Evolutionary conservation across 2,888 invertebrate genomes (phyloP), one percentile per base, ranked within the genome.

Genomic region (Amphipoea oculea): DNA sequence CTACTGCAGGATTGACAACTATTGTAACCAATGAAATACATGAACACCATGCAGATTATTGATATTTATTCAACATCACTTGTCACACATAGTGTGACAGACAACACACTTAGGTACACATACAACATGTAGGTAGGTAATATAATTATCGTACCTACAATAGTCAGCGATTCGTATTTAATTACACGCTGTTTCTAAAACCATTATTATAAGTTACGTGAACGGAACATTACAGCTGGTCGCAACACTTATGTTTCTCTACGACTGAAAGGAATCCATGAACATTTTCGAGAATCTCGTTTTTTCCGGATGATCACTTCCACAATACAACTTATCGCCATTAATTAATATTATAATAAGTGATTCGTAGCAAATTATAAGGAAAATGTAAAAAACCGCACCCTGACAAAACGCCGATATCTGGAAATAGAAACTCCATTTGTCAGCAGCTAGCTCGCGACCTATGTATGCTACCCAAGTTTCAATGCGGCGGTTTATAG

Each of bases 381-480:
- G 88, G 87, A 91, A 91, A 92, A 93, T 90, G 86, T 88, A 91
- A 93, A 94, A 94, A 96, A 95, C 96, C 96, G 95, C 96, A 96
- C 96, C 96, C 96, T 92, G 94, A 95, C 93, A 94, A 95, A 95
- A 95, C 93, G 95, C 95, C 95, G 95, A 96, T 96, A 95, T 95
- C 96, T 96, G 95, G 96, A 96, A 96, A 96, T 96, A 96, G 96
- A 96, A 95, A 96, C 96, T 96, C 96, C 96, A 96, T 96, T 97
- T 96, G 96, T 96, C 96, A 96, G 96, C 92, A 95, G 93, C 93
- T 95, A 95, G 94, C 95, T 94, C 92, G 93, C 95, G 94, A 95
- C 94, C 93, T 94, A 95, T 92, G 92, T 92, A 90, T 92, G 93
- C 91, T 92, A 86, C 91, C 92, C 89, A 94, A 94, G 93, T 94